Evolutionary conservation across 1,140 invertebrate genomes (phyloP), one percentile per base, ranked within the genome.

Genomic region (Asobara japonica): DNA sequence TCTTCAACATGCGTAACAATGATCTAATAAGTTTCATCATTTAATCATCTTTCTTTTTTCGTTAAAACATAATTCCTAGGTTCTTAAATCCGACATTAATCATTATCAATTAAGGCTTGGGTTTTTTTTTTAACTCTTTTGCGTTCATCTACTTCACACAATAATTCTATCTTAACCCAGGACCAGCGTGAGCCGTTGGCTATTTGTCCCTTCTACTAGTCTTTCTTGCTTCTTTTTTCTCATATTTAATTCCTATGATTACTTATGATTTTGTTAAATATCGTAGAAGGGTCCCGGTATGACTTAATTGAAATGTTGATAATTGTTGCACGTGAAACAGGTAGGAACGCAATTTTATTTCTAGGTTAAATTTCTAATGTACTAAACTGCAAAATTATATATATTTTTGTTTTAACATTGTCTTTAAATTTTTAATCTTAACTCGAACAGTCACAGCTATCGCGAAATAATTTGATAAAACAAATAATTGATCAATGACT

Each of bases 101-200:
- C 38, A 74, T 79, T 84, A 82, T 82, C 79, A 75, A 79, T 83
- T 83, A 84, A 85, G 80, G 81, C 82, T 83, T 76, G 73, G 71
- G 80, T 79, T 74, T 77, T 81, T 3, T 62, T 71, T 20, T 56
- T n/a, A n/a, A n/a, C n/a, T 67, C 51, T 11, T 20, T 65, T 51
- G 2, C 20, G 1, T 68, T 71, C 2, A 36, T 48, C 13, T 33
- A 64, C 38, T 45, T 51, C 16, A 31, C 22, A 62, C 38, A 33
- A 71, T 66, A 60, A 16, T 60, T 61, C 38, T 73, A 73, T 27
- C 48, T 69, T 75, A 75, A 69, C 48, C 61, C 74, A 65, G 65
- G 72, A 73, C 72, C 65, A 33, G 41, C 33, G 45, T 45, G 33
- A 69, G 56, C 65, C 56, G 27, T 73, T 31, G 11, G 48, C 60